Percentiles rank a stretch among this genome's conserved stretches.
These are phyloP conservation scores for Scaptomyza reducta DNA, from an alignment of 2,888 invertebrate species.

Conservation along the genomic window DNA sequence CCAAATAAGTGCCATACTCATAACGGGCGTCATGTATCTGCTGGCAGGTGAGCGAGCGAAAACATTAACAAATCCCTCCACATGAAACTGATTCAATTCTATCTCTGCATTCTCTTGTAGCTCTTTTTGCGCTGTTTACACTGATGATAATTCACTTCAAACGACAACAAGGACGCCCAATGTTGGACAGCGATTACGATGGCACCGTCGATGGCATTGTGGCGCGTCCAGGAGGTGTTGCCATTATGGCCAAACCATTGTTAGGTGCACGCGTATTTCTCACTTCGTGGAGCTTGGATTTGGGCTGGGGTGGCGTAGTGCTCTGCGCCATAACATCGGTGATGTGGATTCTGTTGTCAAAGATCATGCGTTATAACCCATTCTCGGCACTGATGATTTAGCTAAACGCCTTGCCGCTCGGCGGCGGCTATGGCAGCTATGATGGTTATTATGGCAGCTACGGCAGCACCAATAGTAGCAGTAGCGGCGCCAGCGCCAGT, in stretches of 20 bases:
- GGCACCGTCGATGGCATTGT: slow-evolving; percentile 90
- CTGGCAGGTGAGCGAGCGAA: slow-evolving; percentile 90
- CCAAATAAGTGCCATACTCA: slow-evolving; percentile 96
- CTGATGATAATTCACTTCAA: slow-evolving; percentile 97
- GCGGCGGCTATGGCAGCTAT: slow-evolving; percentile 60
- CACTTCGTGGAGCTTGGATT: slow-evolving; percentile 92
- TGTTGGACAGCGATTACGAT: slow-evolving; percentile 86
- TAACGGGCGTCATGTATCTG: slow-evolving; percentile 97
- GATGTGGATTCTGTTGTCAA: slow-evolving; percentile 94
- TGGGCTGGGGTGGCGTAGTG: slow-evolving; percentile 94
- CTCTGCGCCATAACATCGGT: slow-evolving; percentile 92
- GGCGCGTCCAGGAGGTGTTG: slow-evolving; percentile 85
- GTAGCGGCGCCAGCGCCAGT: slow-evolving; percentile 68
- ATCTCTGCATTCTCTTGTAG: slow-evolving; percentile 85
- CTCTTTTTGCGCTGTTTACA: slow-evolving; percentile 95
- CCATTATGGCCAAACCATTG: slow-evolving; percentile 86
- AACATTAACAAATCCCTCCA: background rate
- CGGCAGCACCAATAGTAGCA: slow-evolving; percentile 63
- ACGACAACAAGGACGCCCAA: slow-evolving; percentile 89
- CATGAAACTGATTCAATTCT: background rate
- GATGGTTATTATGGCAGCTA: slow-evolving; percentile 64
- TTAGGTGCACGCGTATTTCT: slow-evolving; percentile 90
- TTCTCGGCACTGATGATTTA: slow-evolving; percentile 90
- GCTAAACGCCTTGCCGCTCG: slow-evolving; percentile 77
- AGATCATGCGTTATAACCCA: slow-evolving; percentile 95